These are phyloP conservation scores for Orientallactaga bullata DNA, from an alignment of 2,113 vertebrate genomes.

Conservation along the genomic window DNA sequence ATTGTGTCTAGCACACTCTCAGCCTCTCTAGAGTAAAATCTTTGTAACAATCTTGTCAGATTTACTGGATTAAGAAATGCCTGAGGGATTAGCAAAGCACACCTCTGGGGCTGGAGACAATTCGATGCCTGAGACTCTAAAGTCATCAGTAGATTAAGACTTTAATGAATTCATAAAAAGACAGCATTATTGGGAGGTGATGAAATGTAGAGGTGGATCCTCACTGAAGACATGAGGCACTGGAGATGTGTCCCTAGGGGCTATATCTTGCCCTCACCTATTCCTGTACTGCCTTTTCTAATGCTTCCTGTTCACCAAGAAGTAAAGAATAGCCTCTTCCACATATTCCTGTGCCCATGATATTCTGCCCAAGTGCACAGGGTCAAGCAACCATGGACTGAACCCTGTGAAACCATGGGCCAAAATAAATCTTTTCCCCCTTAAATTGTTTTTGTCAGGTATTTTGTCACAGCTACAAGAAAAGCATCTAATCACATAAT, in stretches of 20 bases:
- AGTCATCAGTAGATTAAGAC: background rate
- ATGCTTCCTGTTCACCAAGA: background rate
- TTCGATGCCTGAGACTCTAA: background rate
- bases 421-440: background rate
- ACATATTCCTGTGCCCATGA: too few relatives aligned
- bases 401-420: background rate
- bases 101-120: background rate
- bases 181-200: background rate
- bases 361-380: too few relatives aligned
- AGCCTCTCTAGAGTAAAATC: slow-evolving; percentile 44
- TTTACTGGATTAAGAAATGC: background rate
- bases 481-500: background rate
- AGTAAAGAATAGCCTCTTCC: background rate
- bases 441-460: background rate
- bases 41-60: background rate
- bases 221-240: background rate
- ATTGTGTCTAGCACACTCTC: background rate
- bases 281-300: background rate
- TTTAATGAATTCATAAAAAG: background rate
- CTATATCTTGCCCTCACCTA: background rate
- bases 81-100: background rate
- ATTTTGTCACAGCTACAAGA: background rate
- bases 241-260: too few relatives aligned
- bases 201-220: background rate
- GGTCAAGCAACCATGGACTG: background rate